Percentiles rank a stretch among this genome's conserved stretches.
Conservation (phyloP, 2,797 vertebrate genomes). For the Hydrolagus colliei region DNA sequence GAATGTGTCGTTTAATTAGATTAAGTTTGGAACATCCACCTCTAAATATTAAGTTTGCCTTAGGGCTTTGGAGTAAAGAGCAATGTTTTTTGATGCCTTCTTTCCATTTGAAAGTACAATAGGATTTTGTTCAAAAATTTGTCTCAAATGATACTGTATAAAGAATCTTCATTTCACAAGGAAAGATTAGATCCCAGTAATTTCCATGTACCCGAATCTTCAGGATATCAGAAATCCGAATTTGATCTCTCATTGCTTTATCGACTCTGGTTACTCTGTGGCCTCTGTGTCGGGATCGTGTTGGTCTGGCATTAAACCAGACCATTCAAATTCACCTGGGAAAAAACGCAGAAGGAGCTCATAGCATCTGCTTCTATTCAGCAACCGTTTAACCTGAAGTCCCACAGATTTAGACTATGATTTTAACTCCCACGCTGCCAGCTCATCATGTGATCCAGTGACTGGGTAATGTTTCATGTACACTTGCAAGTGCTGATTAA, state of each 20-base stretch:
- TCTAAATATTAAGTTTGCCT: neutral
- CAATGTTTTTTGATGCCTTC: neutral
- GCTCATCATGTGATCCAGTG: neutral
- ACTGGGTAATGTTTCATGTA: neutral
- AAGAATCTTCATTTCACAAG: neutral
- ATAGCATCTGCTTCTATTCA: neutral
- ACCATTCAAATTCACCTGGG: neutral
- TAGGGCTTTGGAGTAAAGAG: constrained; percentile 1
- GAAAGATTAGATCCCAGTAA: constrained; percentile 1
- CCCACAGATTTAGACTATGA: constrained; percentile 8
- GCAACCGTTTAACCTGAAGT: neutral
- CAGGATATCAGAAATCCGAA: neutral
- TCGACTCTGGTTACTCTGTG: neutral
- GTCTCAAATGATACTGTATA: neutral
- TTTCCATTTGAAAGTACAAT: constrained; percentile 1
- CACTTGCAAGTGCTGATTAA: neutral
- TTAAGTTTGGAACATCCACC: neutral
- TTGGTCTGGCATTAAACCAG: neutral
- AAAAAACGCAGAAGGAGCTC: neutral
- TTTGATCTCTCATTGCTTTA: neutral
- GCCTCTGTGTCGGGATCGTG: neutral
- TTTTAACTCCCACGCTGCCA: constrained; percentile 8
- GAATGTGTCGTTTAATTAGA: neutral
- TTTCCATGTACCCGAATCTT: neutral
- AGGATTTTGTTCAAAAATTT: neutral